Evolutionary conservation across 2,113 vertebrate genomes (phyloP).

Genomic region (Anhinga rufa): DNA sequence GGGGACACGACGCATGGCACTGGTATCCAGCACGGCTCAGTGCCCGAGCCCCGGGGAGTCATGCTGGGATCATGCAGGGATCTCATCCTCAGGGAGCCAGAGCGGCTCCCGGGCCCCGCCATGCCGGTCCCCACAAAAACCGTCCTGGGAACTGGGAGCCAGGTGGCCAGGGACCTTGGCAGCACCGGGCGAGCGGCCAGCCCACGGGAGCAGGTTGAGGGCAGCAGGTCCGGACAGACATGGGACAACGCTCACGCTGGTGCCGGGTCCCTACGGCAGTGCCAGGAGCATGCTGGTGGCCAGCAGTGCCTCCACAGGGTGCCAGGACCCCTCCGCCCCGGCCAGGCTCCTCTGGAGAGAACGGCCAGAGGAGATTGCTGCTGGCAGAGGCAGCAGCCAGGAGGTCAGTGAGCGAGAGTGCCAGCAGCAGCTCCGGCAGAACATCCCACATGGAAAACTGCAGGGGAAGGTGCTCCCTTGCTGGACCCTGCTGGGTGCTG

Average conservation of each 20-base stretch:
- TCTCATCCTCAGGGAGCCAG: neutral
- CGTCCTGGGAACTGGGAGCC: fast-evolving
- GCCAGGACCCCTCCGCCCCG: neutral
- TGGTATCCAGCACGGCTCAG: neutral
- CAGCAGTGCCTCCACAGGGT: neutral
- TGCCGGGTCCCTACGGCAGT: neutral
- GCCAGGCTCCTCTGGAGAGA: neutral
- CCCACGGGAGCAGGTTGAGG: neutral
- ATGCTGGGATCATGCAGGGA: conserved; percentile 27
- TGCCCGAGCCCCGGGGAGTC: neutral
- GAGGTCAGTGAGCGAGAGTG: neutral
- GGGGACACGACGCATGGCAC: neutral
- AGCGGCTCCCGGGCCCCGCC: fast-evolving
- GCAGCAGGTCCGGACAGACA: neutral
- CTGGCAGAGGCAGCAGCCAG: fast-evolving
- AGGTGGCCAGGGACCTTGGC: neutral
- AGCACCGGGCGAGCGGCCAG: neutral
- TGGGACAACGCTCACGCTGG: fast-evolving
- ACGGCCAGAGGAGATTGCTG: neutral
- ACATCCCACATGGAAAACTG: fast-evolving
- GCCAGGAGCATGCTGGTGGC: neutral
- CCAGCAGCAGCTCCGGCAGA: neutral
- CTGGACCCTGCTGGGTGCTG: neutral
- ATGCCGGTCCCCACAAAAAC: neutral
- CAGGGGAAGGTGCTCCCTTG: neutral